Conservation (phyloP, 2,888 invertebrate species). For the Hedychridium roseum region DNA sequence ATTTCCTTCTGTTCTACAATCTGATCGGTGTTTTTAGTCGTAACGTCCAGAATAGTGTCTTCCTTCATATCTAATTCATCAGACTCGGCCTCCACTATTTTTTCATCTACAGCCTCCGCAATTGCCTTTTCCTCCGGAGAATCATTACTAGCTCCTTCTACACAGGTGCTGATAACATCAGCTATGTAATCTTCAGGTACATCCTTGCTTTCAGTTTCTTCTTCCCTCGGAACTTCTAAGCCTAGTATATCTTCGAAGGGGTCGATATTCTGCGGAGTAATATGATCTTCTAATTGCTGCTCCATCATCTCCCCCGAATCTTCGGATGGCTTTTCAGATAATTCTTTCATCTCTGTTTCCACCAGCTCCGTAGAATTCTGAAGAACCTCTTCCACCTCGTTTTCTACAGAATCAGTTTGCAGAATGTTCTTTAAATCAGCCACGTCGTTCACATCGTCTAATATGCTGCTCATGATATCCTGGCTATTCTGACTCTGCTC, state of each 20-base stretch:
- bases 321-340: constrained; percentile 30
- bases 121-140: constrained; percentile 11
- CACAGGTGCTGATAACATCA: constrained; percentile 33
- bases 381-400: constrained; percentile 19
- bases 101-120: constrained; percentile 4
- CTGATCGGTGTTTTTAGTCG: too few species aligned
- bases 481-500: constrained; percentile 35
- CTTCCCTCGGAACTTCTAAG: constrained; percentile 24
- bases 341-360: constrained; percentile 19
- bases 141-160: constrained; percentile 16
- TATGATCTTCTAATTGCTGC: constrained; percentile 35
- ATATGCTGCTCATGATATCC: constrained; percentile 35
- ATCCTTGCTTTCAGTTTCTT: constrained; percentile 15
- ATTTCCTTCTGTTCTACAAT: constrained; percentile 23
- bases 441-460: constrained; percentile 24
- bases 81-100: too few species aligned
- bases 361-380: constrained; percentile 19
- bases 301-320: constrained; percentile 30
- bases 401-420: constrained; percentile 22
- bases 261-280: constrained; percentile 34
- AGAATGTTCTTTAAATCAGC: constrained; percentile 38
- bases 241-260: constrained; percentile 39
- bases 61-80: constrained; percentile 11
- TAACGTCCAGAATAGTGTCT: too few species aligned
- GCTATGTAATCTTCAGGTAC: constrained; percentile 28